Evolutionary conservation across 2,797 vertebrate species (phyloP), one percentile per base, ranked within the genome.

Genomic region (Danio tinwini): DNA sequence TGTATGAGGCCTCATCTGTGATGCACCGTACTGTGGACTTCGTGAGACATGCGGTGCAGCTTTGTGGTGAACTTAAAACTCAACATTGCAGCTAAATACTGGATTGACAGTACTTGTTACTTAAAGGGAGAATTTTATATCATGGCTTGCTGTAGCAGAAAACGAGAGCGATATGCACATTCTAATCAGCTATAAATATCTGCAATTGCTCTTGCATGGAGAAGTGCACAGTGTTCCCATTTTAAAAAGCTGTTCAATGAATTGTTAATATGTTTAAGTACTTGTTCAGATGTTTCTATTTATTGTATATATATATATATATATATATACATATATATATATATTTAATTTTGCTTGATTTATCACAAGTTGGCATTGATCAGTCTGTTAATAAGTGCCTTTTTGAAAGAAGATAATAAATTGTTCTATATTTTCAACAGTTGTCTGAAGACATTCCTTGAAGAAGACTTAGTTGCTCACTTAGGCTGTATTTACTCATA

Each of bases 291-390:
- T 80, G 40, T 81, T 68, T 82, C 71, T 85, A 82, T 85, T 84
- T 87, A 83, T 87, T 92, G 89, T 89, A 92, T 91, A 82, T 91
- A 89, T 90, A 91, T 85, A 89, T 93, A 92, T n/a, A n/a, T n/a
- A n/a, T n/a, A n/a, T n/a, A n/a, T n/a, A n/a, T n/a, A n/a, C n/a
- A n/a, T 89, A 92, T 91, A 82, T 91, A 89, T 91, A 91, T 93
- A 93, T 94, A 94, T 95, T 94, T 94, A 94, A 94, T 92, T 93
- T 91, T 91, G 88, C 82, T 89, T 85, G 83, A 81, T 81, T 85
- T 88, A 86, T 89, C 85, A 67, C 74, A 85, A 73, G 69, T 79
- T 74, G 83, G 81, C 89, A 87, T 90, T 88, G 89, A 88, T 80
- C 76, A 84, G 84, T 89, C 86, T 89, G 89, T 88, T 87, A 83